A percentile compares a stretch with the other conserved stretches of the same genome.
phyloP scores from a whole-genome alignment of 2,888 invertebrate species.

The Cremastinae sp. region DNA sequence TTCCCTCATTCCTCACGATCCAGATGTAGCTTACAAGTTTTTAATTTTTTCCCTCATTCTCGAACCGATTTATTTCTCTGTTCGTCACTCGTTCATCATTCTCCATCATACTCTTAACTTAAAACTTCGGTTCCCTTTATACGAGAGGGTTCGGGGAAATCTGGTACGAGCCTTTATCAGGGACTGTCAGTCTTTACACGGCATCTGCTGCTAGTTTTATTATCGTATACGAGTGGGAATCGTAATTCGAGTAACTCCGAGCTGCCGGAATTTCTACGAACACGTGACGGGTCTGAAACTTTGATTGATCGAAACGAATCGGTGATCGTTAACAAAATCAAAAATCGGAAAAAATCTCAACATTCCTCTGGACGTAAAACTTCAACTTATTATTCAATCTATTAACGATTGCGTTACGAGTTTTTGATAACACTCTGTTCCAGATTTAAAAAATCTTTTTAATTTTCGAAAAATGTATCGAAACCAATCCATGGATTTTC shows the following conservation, averaged over 20 bases:
- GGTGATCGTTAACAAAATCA: slow-evolving; percentile 14
- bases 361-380: no score
- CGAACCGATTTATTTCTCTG: slow-evolving; percentile 51
- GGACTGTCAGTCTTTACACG: slow-evolving; percentile 16
- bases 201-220: slow-evolving; percentile 31
- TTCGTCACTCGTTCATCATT: slow-evolving; percentile 74
- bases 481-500: no score
- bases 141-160: slow-evolving; percentile 12
- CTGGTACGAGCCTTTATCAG: slow-evolving; percentile 15
- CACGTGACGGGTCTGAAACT: neutral
- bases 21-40: slow-evolving; percentile 44
- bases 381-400: no score
- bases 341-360: neutral
- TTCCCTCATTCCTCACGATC: slow-evolving; percentile 13
- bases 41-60: slow-evolving; percentile 54
- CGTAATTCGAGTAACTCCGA: slow-evolving; percentile 25
- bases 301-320: slow-evolving; percentile 36
- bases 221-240: slow-evolving; percentile 36
- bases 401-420: no score
- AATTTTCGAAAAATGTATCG: no score
- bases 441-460: no score
- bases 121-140: slow-evolving; percentile 15
- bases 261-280: neutral
- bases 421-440: no score
- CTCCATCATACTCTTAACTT: slow-evolving; percentile 72